Percentiles rank a stretch among this genome's conserved stretches.
phyloP scores from a whole-genome alignment of 2,797 vertebrate species.

The Geotrypetes seraphini region DNA sequence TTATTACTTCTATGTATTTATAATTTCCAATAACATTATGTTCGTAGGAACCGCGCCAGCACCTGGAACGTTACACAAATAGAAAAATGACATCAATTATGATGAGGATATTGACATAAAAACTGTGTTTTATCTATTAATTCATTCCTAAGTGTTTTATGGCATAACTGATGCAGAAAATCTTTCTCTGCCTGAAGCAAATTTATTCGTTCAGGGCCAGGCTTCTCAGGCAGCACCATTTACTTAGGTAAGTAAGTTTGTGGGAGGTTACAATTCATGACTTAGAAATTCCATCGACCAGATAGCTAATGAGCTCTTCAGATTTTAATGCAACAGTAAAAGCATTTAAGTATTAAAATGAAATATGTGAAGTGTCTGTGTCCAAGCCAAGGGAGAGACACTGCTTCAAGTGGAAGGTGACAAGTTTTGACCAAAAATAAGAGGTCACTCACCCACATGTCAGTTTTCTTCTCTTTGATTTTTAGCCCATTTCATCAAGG shows the following conservation, averaged over 20 bases:
- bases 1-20: conserved; percentile 25
- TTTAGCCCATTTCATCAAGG: no score
- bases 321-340: no score
- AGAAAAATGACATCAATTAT: conserved; percentile 42
- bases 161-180: conserved; percentile 15
- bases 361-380: no score
- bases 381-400: no score
- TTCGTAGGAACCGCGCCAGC: conserved; percentile 50
- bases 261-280: neutral
- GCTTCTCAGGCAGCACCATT: conserved; percentile 10
- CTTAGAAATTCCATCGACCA: no score
- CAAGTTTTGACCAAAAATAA: no score
- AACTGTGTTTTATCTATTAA: conserved; percentile 33
- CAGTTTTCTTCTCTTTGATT: no score
- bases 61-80: conserved; percentile 39
- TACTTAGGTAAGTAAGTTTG: conserved; percentile 7
- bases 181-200: conserved; percentile 9
- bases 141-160: conserved; percentile 38
- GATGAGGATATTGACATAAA: conserved; percentile 38
- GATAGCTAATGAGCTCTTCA: no score
- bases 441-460: no score
- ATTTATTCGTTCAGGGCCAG: conserved; percentile 3
- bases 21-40: conserved; percentile 45
- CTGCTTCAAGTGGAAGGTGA: no score
- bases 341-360: no score